phyloP scores from a whole-genome alignment of 1,140 invertebrate species.

The Psix sp. region DNA sequence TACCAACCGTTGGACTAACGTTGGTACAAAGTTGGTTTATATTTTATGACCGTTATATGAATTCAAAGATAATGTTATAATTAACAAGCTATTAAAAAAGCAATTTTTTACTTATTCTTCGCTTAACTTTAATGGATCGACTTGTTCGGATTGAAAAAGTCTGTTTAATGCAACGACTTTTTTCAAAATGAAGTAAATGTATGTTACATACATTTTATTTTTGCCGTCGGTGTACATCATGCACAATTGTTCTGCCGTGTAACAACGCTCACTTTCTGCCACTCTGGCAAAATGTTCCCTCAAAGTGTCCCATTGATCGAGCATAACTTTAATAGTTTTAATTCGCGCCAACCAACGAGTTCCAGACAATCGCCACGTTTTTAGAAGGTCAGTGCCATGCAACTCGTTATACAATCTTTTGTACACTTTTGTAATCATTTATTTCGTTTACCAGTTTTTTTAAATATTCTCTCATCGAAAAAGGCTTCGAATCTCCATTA shows the following conservation, averaged over 20 bases:
- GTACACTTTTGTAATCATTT: too few species aligned
- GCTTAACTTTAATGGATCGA: conserved; percentile 52
- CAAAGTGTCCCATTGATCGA: conserved; percentile 62
- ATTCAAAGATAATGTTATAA: too few species aligned
- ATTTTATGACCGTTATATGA: too few species aligned
- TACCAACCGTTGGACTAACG: too few species aligned
- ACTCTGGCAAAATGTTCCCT: conserved; percentile 51
- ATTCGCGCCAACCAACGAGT: conserved; percentile 61
- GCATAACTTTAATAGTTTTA: conserved; percentile 58
- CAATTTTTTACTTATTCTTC: too few species aligned
- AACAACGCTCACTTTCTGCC: conserved; percentile 21
- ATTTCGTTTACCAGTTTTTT: too few species aligned
- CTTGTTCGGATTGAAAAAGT: conserved; percentile 53
- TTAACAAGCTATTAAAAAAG: too few species aligned
- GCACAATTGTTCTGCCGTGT: conserved; percentile 30
- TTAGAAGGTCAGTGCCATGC: conserved; percentile 38
- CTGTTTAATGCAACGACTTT: conserved; percentile 38
- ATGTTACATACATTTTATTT: conserved; percentile 32
- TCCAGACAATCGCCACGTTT: conserved; percentile 51
- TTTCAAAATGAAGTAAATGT: conserved; percentile 33
- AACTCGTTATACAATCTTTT: not conserved
- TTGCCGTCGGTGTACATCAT: conserved; percentile 22
- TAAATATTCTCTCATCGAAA: too few species aligned
- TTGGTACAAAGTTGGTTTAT: too few species aligned
- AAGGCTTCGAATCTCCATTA: too few species aligned